phyloP scores from a whole-genome alignment of 2,113 vertebrate species.

The Herpailurus yagouaroundi region DNA sequence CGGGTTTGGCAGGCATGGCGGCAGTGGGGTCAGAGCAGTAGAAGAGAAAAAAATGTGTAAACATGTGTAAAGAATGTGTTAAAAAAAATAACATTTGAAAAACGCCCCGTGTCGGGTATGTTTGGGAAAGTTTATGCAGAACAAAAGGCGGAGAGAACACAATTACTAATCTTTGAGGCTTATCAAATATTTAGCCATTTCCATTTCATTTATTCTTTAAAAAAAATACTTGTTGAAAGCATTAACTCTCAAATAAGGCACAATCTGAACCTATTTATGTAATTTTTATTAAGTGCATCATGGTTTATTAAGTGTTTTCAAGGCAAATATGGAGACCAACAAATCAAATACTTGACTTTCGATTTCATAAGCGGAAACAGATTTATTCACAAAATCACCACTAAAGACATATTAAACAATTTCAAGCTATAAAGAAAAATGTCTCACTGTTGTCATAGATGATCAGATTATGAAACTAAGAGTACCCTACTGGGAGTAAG shows the following conservation, averaged over 20 bases:
- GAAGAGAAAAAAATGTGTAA: background rate
- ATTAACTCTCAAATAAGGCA: background rate
- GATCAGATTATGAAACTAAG: background rate
- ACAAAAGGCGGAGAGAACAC: background rate
- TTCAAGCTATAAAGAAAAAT: background rate
- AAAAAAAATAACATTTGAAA: background rate
- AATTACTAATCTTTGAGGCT: background rate
- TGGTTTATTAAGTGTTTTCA: conserved; percentile 16
- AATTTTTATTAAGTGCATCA: conserved; percentile 10
- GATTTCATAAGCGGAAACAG: conserved; percentile 16
- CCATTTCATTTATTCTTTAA: background rate
- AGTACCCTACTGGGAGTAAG: background rate
- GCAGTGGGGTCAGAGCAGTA: background rate
- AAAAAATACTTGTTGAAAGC: conserved; percentile 11
- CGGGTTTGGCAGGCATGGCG: background rate
- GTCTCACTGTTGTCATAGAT: background rate
- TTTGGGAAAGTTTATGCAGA: background rate
- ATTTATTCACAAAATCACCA: background rate
- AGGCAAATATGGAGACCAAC: background rate
- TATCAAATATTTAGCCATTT: background rate
- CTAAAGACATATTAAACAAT: background rate
- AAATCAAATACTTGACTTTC: background rate
- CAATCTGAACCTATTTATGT: background rate
- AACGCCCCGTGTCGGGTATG: background rate
- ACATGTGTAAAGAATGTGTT: background rate